A percentile compares a stretch with the other conserved stretches of the same genome.
phyloP scores from a whole-genome alignment of 2,888 invertebrate genomes.

The Crocallis elinguaria region DNA sequence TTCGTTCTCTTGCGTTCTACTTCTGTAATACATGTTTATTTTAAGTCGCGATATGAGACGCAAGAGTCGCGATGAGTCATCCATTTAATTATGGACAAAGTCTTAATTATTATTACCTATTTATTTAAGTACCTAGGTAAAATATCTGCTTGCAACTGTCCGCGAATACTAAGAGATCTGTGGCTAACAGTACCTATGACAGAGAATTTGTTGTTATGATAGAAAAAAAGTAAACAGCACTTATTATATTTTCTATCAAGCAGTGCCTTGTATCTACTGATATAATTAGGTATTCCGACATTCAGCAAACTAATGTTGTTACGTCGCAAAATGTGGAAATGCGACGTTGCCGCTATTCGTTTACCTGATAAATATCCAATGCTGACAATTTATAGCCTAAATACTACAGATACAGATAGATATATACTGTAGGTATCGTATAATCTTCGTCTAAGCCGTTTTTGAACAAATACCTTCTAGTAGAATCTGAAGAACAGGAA shows the following conservation, averaged over 20 bases:
- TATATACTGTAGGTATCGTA: not conserved
- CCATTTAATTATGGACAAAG: not conserved
- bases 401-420: not conserved
- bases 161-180: too few relatives aligned
- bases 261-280: not conserved
- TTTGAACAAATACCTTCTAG: not conserved
- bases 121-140: too few relatives aligned
- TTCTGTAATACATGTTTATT: slow-evolving; percentile 48
- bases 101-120: too few relatives aligned
- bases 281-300: not conserved
- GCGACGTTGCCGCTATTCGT: slow-evolving; percentile 17
- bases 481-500: not conserved
- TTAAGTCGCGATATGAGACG: slow-evolving; percentile 8
- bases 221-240: too few relatives aligned
- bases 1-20: slow-evolving; percentile 74
- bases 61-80: slow-evolving; percentile 3
- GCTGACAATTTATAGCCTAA: not conserved
- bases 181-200: too few relatives aligned
- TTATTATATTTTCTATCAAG: too few relatives aligned
- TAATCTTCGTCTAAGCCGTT: not conserved
- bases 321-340: not conserved
- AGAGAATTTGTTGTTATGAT: not conserved
- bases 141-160: too few relatives aligned
- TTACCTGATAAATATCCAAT: not conserved
- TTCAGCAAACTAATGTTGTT: not conserved